These are phyloP conservation scores for Chrysemys picta DNA, from an alignment of 2,113 vertebrate genomes.

Conservation along the genomic window DNA sequence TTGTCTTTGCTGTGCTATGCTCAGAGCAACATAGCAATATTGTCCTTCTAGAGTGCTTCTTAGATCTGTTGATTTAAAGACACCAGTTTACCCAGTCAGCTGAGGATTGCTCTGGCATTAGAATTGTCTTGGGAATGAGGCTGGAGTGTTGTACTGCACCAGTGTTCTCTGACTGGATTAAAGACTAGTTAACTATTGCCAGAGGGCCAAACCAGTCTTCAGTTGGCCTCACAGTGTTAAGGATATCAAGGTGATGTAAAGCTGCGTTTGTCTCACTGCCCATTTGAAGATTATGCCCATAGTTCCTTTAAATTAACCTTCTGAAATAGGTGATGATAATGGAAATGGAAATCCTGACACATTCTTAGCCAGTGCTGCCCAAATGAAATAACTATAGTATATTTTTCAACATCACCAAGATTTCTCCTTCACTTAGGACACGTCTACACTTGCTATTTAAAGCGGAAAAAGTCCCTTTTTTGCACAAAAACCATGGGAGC, in stretches of 20 bases:
- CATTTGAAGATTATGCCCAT: neutral
- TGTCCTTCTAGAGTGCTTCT: neutral
- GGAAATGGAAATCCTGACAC: neutral
- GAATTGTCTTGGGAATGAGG: neutral
- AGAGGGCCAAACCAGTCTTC: neutral
- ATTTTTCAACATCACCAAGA: neutral
- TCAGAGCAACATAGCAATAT: neutral
- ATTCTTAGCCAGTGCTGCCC: neutral
- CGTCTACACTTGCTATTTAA: too few species aligned
- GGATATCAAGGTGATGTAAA: neutral
- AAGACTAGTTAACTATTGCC: neutral
- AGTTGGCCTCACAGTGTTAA: neutral
- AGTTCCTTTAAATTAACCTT: neutral
- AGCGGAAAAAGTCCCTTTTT: too few species aligned
- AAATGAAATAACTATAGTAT: neutral
- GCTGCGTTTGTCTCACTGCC: neutral
- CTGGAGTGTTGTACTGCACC: neutral
- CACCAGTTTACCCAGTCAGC: neutral
- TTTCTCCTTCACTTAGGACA: neutral
- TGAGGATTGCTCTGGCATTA: neutral
- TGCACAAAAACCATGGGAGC: too few species aligned
- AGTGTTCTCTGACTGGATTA: neutral
- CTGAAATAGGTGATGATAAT: neutral
- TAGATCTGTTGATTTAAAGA: neutral
- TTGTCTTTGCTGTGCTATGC: neutral